These are phyloP conservation scores for Acanthiza pusilla DNA, from an alignment of 2,797 vertebrate species.

Conservation along the genomic window DNA sequence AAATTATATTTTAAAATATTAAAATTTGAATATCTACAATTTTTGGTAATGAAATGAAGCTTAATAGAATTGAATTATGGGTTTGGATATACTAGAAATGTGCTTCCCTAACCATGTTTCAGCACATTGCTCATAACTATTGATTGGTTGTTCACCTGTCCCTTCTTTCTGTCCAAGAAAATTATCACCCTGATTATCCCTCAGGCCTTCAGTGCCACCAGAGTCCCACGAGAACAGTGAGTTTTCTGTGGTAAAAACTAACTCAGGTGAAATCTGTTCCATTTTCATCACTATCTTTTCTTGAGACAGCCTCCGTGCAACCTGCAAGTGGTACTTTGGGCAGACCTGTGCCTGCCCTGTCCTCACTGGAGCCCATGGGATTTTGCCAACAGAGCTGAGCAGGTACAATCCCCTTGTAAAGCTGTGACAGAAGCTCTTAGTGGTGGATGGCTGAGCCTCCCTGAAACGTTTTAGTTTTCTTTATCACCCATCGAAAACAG, in stretches of 20 bases:
- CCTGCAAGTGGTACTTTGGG: background rate
- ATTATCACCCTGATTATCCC: background rate
- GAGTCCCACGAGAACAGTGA: background rate
- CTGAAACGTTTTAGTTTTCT: background rate
- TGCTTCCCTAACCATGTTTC: background rate
- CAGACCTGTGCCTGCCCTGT: background rate
- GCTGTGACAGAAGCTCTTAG: background rate
- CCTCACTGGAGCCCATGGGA: background rate
- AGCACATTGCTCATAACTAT: background rate
- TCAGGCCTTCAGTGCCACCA: background rate
- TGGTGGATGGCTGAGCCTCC: background rate
- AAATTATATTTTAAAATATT: background rate
- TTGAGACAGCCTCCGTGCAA: background rate
- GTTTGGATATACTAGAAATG: background rate
- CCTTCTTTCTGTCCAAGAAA: background rate
- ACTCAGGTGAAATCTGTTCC: background rate
- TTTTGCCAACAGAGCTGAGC: background rate
- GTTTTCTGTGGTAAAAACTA: background rate
- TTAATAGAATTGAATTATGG: background rate
- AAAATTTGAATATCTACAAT: background rate
- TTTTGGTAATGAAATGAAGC: background rate
- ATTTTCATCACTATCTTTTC: background rate
- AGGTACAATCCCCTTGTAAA: background rate
- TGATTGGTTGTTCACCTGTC: background rate
- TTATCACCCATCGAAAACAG: background rate